Evolutionary conservation across 2,113 vertebrate genomes (phyloP).

Genomic region (Sceloporus undulatus): DNA sequence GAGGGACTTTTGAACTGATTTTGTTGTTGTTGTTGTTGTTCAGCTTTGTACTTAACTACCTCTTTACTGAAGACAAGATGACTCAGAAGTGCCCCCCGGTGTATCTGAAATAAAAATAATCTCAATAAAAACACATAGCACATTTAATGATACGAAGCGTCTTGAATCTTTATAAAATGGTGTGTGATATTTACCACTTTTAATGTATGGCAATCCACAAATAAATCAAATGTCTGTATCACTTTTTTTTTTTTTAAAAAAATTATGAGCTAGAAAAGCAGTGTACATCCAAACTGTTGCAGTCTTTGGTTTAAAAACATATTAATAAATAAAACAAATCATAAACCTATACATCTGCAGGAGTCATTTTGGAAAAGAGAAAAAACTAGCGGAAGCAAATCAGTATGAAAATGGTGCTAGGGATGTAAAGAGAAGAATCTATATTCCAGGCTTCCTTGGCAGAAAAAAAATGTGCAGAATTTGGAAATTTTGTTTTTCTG

Average conservation of each 20-base stretch:
- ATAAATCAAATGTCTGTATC: conserved; percentile 49
- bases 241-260: conserved; percentile 69
- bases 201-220: background rate
- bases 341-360: conserved; percentile 85
- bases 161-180: background rate
- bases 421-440: conserved; percentile 50
- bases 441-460: conserved; percentile 67
- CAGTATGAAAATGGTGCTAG: conserved; percentile 36
- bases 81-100: background rate
- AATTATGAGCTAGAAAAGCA: conserved; percentile 65
- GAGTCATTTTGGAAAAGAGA: conserved; percentile 63
- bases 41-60: background rate
- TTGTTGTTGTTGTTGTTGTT: too few species aligned
- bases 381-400: conserved; percentile 41
- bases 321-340: conserved; percentile 96
- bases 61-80: background rate
- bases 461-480: conserved; percentile 47
- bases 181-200: background rate
- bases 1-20: too few species aligned
- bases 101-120: background rate
- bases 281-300: conserved; percentile 71
- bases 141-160: background rate
- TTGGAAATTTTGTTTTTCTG: conserved; percentile 29
- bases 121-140: background rate
- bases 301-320: conserved; percentile 84